A percentile compares a stretch with the other conserved stretches of the same genome.
phyloP scores from a whole-genome alignment of 2,113 vertebrate species.

The Pagrus major region DNA sequence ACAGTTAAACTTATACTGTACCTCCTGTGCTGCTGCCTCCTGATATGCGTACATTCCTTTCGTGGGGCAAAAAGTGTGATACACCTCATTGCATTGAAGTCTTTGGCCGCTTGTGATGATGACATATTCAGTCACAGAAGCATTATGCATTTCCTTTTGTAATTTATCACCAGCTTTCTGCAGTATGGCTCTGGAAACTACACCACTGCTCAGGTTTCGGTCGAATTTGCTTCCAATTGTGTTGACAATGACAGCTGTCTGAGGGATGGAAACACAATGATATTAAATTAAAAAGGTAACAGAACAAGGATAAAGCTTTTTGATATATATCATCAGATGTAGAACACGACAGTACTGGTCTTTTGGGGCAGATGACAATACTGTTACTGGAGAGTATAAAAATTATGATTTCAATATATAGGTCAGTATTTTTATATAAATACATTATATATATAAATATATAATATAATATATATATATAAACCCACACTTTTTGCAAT shows the following conservation, averaged over 20 bases:
- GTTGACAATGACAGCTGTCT: constrained; percentile 88
- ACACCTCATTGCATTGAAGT: constrained; percentile 70
- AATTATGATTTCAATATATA: too few species aligned
- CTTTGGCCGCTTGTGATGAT: constrained; percentile 59
- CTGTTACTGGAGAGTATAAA: too few species aligned
- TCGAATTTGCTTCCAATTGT: fast-evolving
- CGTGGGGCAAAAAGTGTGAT: constrained; percentile 60
- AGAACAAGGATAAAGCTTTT: not conserved
- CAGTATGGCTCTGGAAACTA: constrained; percentile 68
- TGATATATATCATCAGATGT: too few species aligned
- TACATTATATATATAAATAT: too few species aligned
- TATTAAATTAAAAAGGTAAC: not conserved
- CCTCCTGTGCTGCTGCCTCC: fast-evolving
- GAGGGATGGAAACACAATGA: constrained; percentile 7
- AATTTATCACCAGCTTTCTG: constrained; percentile 70
- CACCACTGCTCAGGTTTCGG: fast-evolving
- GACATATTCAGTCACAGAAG: fast-evolving
- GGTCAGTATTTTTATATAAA: too few species aligned
- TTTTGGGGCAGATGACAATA: too few species aligned
- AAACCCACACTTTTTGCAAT: too few species aligned
- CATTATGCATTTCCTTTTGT: not conserved
- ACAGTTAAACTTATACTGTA: constrained; percentile 25
- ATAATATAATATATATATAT: too few species aligned
- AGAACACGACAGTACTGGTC: too few species aligned
- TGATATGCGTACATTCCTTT: too few species aligned